Conservation (phyloP, 2,797 vertebrate species). For the Cirrhinus molitorella region DNA sequence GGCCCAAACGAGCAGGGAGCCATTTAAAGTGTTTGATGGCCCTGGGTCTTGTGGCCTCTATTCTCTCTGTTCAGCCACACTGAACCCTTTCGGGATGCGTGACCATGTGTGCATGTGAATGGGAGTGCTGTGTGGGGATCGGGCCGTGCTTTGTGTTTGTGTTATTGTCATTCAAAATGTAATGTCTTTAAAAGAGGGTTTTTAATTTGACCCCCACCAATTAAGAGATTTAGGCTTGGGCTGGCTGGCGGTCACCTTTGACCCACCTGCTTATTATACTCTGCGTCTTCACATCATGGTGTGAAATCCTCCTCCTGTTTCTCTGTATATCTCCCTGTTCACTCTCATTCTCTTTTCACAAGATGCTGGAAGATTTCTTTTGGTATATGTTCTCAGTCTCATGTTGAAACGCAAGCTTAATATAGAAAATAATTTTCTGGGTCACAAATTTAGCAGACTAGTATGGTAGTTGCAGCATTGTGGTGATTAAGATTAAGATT, state of each 20-base stretch:
- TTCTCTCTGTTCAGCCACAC: constrained; percentile 36
- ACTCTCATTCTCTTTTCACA: background rate
- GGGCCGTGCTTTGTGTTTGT: constrained; percentile 68
- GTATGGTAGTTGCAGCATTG: background rate
- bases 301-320: constrained; percentile 30
- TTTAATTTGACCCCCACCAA: constrained; percentile 72
- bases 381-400: background rate
- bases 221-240: constrained; percentile 71
- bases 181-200: constrained; percentile 71
- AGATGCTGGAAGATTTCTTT: constrained; percentile 13
- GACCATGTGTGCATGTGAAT: constrained; percentile 69
- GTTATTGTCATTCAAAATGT: constrained; percentile 72
- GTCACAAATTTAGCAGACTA: background rate
- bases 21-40: constrained; percentile 69
- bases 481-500: constrained; percentile 17
- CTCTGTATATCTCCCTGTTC: background rate
- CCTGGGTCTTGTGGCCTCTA: constrained; percentile 65
- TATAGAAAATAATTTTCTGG: background rate
- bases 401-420: background rate
- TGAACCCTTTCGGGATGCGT: constrained; percentile 52
- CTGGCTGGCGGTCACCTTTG: constrained; percentile 63
- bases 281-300: constrained; percentile 5
- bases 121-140: constrained; percentile 59
- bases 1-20: constrained; percentile 68
- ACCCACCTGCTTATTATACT: constrained; percentile 55